Conservation (phyloP, 2,888 invertebrate genomes). For the Athalia circularis region DNA sequence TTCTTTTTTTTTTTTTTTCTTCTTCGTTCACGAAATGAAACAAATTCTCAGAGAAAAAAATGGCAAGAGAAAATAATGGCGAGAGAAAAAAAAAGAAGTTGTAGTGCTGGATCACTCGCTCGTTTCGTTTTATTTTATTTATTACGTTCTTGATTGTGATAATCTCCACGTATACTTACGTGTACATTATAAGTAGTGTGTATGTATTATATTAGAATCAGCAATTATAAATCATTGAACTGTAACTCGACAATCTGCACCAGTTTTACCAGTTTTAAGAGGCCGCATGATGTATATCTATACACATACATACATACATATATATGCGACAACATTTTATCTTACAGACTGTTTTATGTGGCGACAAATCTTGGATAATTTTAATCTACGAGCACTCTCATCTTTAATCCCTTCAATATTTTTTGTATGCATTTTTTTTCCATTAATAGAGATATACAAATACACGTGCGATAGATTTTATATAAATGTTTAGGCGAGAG, state of each 20-base stretch:
- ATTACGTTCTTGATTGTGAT: no score
- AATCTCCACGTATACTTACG: background rate
- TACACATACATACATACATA: background rate
- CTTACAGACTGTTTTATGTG: conserved; percentile 8
- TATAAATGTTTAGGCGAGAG: no score
- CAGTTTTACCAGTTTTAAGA: background rate
- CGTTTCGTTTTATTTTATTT: no score
- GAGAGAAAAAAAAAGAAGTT: background rate
- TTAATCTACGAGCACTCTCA: background rate
- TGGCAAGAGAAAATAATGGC: background rate
- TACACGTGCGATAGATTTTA: no score
- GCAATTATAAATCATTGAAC: conserved; percentile 37
- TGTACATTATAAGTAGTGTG: background rate
- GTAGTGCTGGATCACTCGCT: background rate
- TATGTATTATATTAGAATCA: background rate
- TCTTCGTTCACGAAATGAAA: no score
- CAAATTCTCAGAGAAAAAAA: background rate
- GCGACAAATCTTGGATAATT: conserved; percentile 24
- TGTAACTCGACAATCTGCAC: background rate
- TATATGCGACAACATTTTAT: background rate
- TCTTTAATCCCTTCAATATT: background rate
- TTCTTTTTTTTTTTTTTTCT: no score
- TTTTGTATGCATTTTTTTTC: background rate
- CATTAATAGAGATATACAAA: no score
- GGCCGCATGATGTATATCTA: background rate